Evolutionary conservation across 2,797 vertebrate species (phyloP).

Genomic region (Semaprochilodus insignis): DNA sequence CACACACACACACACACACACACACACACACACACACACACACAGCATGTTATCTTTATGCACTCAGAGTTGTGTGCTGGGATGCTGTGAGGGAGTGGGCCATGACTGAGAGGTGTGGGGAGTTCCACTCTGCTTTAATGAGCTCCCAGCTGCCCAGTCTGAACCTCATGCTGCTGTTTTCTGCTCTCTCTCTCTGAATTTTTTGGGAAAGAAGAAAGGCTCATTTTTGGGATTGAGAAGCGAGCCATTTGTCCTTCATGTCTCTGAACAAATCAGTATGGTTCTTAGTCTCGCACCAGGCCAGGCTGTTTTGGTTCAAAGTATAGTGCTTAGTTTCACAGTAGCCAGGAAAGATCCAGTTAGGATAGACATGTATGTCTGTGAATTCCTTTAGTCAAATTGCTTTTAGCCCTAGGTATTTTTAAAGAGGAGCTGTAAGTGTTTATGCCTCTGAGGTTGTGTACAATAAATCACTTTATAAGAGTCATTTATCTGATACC

Average conservation of each 20-base stretch:
- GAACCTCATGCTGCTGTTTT: slow-evolving; percentile 41
- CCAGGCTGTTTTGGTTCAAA: background rate
- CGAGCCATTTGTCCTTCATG: background rate
- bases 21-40: background rate
- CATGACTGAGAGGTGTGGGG: slow-evolving; percentile 30
- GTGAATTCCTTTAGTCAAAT: background rate
- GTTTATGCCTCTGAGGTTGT: background rate
- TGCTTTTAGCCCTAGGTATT: background rate
- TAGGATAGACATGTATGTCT: background rate
- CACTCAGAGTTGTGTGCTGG: background rate
- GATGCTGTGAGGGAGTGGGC: slow-evolving; percentile 19
- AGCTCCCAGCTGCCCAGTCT: slow-evolving; percentile 45
- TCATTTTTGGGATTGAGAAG: background rate
- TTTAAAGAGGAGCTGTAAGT: background rate
- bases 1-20: background rate
- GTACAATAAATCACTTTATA: no score
- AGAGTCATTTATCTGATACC: background rate
- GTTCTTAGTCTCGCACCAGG: background rate
- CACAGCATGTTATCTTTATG: background rate
- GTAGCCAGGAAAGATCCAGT: background rate
- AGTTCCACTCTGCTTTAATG: slow-evolving; percentile 45
- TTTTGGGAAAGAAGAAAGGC: background rate
- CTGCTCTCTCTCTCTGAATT: slow-evolving; percentile 4
- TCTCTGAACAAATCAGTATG: background rate
- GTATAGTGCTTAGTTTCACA: background rate